A percentile compares a stretch with the other conserved stretches of the same genome.
phyloP scores from a whole-genome alignment of 2,888 invertebrate species.

The Drosophila paranaensis region DNA sequence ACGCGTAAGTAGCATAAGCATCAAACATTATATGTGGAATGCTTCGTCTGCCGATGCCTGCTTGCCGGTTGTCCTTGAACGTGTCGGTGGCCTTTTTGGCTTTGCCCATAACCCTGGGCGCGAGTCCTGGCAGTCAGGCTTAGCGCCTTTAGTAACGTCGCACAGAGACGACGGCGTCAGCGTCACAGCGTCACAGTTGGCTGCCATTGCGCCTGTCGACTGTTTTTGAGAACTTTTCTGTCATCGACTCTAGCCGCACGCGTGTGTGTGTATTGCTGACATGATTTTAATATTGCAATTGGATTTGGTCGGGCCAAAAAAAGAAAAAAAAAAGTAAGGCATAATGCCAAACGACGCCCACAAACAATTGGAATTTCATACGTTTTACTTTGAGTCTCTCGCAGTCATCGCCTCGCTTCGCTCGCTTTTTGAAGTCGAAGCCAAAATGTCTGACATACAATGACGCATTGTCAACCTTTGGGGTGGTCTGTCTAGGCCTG shows the following conservation, averaged over 20 bases:
- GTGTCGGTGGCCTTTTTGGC: slow-evolving; percentile 57
- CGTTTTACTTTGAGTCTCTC: slow-evolving; percentile 53
- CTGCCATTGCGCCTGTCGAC: slow-evolving; percentile 61
- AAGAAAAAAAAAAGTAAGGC: slow-evolving; percentile 14
- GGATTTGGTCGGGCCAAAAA: slow-evolving; percentile 45
- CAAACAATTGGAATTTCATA: slow-evolving; percentile 77
- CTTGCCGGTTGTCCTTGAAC: slow-evolving; percentile 63
- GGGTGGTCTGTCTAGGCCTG: slow-evolving; percentile 22
- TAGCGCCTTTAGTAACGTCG: slow-evolving; percentile 63
- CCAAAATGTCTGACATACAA: slow-evolving; percentile 69
- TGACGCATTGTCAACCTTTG: slow-evolving; percentile 72
- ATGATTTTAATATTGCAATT: slow-evolving; percentile 79
- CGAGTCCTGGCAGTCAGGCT: slow-evolving; percentile 62
- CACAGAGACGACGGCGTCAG: slow-evolving; percentile 52
- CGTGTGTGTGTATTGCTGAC: slow-evolving; percentile 22
- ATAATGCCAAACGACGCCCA: slow-evolving; percentile 41
- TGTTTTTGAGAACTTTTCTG: slow-evolving; percentile 55
- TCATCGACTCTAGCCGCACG: slow-evolving; percentile 16
- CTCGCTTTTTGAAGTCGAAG: slow-evolving; percentile 55
- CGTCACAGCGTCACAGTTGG: slow-evolving; percentile 68
- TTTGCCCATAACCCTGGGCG: slow-evolving; percentile 18
- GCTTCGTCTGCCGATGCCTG: slow-evolving; percentile 30
- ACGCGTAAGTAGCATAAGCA: slow-evolving; percentile 61
- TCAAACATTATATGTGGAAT: slow-evolving; percentile 57
- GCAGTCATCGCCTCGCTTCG: slow-evolving; percentile 30